Base-by-base conservation (phyloP, 2,797 vertebrate genomes). In the Capromys pilorides region DNA sequence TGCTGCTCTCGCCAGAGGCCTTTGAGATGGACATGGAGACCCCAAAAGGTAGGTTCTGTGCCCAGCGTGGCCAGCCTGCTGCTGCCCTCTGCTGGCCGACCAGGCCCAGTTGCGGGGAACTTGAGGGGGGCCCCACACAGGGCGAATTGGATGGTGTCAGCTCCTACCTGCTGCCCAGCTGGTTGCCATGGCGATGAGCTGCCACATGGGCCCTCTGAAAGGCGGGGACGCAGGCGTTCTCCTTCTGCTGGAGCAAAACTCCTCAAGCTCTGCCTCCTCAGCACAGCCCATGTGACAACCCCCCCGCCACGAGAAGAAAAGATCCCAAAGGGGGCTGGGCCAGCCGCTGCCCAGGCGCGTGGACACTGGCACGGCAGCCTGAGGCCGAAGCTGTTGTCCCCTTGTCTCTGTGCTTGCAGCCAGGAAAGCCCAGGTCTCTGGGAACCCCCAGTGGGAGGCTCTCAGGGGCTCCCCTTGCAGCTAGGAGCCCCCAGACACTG, bases 51-150 rank as follows among this genome's bases (percentile, higher is more conserved):
- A 64, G 87, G n/a, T 66, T 64, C 78, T 67, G 33, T 62, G 83
- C 57, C 59, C 6, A 22, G 10, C 11, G 18, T 6, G 21, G 21
- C 90, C 49, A 26, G 67, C 91, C 86, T 24, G 21, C 95, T 96
- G 96, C 97, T 97, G 98, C 98, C 98, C 97, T 95, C 98, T 98
- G 94, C 97, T 86, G 98, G 95, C 71, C 6, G 13, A 2, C 0
- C 7, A 0, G 0, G 78, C 14, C 19, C 36, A 31, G 79, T 69
- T 49, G 6, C 21, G n/a, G n/a, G n/a, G n/a, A n/a, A n/a, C n/a
- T n/a, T n/a, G n/a, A n/a, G 28, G 95, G 78, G 71, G 81, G n/a
- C n/a, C n/a, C n/a, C n/a, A 81, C 69, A 5, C 71, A 12, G 22
- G 73, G 66, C 28, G 41, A 93, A 90, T 10, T 95, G 86, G 95